Conservation (phyloP, 2,113 vertebrate genomes). For the Entosphenus tridentatus region DNA sequence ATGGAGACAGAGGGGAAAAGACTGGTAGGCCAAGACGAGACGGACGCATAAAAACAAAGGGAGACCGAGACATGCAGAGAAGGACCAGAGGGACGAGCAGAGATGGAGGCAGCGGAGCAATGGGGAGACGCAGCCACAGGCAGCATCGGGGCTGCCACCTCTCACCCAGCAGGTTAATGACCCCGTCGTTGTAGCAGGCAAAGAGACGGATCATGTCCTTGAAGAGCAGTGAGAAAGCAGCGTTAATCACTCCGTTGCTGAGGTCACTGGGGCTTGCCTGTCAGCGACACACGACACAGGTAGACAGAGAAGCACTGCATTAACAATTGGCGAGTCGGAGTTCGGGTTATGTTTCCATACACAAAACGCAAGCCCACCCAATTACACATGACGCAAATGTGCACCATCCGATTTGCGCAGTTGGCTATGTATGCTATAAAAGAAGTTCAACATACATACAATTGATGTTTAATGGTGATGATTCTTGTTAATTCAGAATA, state of each 20-base stretch:
- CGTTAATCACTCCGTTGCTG: constrained; percentile 69
- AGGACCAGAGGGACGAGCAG: not conserved
- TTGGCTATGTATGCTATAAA: too few species aligned
- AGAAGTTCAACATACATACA: too few species aligned
- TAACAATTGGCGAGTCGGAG: too few species aligned
- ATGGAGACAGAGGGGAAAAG: not conserved
- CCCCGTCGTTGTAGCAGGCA: constrained; percentile 80
- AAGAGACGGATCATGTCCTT: constrained; percentile 89
- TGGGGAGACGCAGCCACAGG: not conserved
- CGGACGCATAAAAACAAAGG: not conserved
- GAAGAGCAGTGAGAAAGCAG: constrained; percentile 84
- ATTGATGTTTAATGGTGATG: too few species aligned
- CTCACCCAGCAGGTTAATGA: constrained; percentile 81
- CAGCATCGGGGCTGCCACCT: not conserved
- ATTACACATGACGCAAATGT: too few species aligned
- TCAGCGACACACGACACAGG: too few species aligned
- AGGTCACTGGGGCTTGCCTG: constrained; percentile 76
- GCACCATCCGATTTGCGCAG: too few species aligned
- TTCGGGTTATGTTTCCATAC: too few species aligned
- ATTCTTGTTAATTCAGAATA: too few species aligned
- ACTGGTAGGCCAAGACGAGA: not conserved
- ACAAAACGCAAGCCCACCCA: too few species aligned
- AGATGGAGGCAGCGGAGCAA: not conserved
- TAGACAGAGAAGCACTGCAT: too few species aligned
- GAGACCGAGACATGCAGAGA: not conserved